These are phyloP conservation scores for Ommatoiulus sabulosus DNA, from an alignment of 2,888 invertebrate species.

Conservation along the genomic window DNA sequence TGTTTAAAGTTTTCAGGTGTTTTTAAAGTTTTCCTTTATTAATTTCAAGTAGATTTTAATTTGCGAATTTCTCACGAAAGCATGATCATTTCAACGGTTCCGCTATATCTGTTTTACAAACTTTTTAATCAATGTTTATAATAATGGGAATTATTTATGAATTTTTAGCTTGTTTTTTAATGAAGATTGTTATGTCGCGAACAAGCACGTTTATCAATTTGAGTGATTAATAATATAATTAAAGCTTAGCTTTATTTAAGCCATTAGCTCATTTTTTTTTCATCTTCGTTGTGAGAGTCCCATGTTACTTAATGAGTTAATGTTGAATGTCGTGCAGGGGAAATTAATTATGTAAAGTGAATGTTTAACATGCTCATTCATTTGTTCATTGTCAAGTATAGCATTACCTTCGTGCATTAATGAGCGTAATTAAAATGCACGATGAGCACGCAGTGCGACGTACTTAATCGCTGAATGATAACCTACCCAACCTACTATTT, in stretches of 20 bases:
- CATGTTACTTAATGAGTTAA: not conserved
- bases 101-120: no score
- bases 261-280: not conserved
- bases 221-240: slow-evolving; percentile 10
- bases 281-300: not conserved
- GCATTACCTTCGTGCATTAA: slow-evolving; percentile 27
- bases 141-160: not conserved
- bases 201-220: slow-evolving; percentile 1
- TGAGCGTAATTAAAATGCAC: slow-evolving; percentile 37
- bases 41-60: no score
- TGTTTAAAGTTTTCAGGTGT: no score
- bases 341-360: slow-evolving; percentile 41
- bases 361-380: slow-evolving; percentile 37
- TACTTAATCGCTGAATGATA: not conserved
- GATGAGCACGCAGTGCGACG: slow-evolving; percentile 7
- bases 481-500: not conserved
- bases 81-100: no score
- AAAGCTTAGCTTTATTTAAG: not conserved
- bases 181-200: slow-evolving; percentile 16
- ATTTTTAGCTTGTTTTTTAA: not conserved
- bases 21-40: no score
- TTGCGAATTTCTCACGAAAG: no score
- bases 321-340: not conserved
- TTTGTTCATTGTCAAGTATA: slow-evolving; percentile 46
- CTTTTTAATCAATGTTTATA: not conserved